Conservation (phyloP, 2,113 vertebrate genomes). For the Girardinichthys multiradiatus region DNA sequence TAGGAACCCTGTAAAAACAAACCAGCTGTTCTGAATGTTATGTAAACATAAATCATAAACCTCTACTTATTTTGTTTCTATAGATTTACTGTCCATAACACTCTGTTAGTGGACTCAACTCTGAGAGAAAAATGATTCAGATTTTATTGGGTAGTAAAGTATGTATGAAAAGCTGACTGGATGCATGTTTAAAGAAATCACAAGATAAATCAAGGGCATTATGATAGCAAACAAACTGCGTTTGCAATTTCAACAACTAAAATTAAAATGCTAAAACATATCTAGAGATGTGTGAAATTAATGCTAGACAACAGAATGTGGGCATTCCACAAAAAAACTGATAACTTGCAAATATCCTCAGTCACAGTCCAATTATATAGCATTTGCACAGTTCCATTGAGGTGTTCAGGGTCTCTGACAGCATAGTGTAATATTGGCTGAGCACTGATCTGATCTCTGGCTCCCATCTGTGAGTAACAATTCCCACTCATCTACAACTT, state of each 20-base stretch:
- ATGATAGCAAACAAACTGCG: slow-evolving; percentile 13
- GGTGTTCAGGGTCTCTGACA: slow-evolving; percentile 16
- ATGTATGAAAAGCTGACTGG: slow-evolving; percentile 39
- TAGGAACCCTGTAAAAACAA: background rate
- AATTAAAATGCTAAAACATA: slow-evolving; percentile 14
- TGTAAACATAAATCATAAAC: background rate
- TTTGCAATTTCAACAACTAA: slow-evolving; percentile 18
- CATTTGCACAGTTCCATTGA: slow-evolving; percentile 23
- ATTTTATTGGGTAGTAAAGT: slow-evolving; percentile 34
- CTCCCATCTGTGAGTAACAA: slow-evolving; percentile 22
- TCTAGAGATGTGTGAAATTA: slow-evolving; percentile 13
- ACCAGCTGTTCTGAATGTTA: background rate
- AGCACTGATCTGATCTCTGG: slow-evolving; percentile 38
- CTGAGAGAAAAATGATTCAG: slow-evolving; percentile 11
- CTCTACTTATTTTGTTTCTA: background rate
- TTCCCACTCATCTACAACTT: background rate
- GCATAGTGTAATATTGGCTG: slow-evolving; percentile 33
- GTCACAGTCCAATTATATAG: slow-evolving; percentile 34
- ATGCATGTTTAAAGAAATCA: background rate
- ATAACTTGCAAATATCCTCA: slow-evolving; percentile 34
- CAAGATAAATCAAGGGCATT: background rate
- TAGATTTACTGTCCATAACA: background rate
- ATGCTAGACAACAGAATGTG: slow-evolving; percentile 17
- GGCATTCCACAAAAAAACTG: slow-evolving; percentile 15
- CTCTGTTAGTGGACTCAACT: background rate